These are phyloP conservation scores for Eupithecia insigniata DNA, from an alignment of 2,888 invertebrate species.

Conservation along the genomic window DNA sequence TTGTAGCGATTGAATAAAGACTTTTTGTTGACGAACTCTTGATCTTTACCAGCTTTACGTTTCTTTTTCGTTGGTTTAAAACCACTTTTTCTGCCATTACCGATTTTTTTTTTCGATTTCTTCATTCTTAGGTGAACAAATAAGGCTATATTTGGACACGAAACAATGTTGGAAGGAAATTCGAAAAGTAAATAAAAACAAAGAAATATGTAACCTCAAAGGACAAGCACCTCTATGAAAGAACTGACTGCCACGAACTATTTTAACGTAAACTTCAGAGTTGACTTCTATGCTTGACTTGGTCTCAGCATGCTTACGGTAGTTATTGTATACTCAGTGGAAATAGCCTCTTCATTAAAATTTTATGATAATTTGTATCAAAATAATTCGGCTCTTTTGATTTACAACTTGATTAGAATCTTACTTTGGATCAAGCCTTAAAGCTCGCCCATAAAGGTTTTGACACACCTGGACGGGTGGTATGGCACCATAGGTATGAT, in stretches of 20 bases:
- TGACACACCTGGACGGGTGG: background rate
- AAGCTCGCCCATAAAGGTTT: background rate
- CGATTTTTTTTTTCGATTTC: slow-evolving; percentile 61
- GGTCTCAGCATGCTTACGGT: no score
- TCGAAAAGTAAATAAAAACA: background rate
- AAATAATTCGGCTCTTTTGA: no score
- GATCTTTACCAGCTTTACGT: slow-evolving; percentile 58
- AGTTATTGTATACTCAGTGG: no score
- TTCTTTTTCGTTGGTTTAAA: slow-evolving; percentile 61
- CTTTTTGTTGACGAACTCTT: slow-evolving; percentile 69
- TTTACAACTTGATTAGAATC: no score
- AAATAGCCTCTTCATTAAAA: no score
- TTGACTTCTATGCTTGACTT: no score
- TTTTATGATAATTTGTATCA: no score
- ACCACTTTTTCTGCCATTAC: slow-evolving; percentile 60
- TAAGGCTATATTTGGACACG: background rate
- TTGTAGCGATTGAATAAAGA: slow-evolving; percentile 79
- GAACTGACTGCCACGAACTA: no score
- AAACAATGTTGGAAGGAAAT: background rate
- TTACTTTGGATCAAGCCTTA: background rate
- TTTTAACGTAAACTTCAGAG: no score
- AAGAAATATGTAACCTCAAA: background rate
- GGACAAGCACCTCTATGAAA: no score
- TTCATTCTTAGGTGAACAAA: slow-evolving; percentile 55
- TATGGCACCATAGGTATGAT: no score